Base-by-base conservation (phyloP, 2,888 invertebrate species). In the Eucera pruinosa region DNA sequence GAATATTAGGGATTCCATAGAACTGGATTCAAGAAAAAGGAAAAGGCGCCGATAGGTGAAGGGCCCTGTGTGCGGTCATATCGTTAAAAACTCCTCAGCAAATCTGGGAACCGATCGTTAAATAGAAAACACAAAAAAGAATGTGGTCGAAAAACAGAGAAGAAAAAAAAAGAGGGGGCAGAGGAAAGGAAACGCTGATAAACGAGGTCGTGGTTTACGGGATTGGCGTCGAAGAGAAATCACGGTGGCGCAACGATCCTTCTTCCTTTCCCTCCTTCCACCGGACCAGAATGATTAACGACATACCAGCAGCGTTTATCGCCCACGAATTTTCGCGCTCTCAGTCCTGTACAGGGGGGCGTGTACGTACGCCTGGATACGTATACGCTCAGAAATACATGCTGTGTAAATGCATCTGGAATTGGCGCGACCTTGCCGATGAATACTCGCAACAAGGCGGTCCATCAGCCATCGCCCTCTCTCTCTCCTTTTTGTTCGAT, bases 341-440 rank as follows among this genome's bases (percentile, higher is more conserved):
- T 79, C 80, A 66, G 84, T 82, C 67, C 80, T 83, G 71, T 83
- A 84, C 81, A 81, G 78, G 80, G 72, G 50, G 20, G 6, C 78
- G 73, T 62, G 78, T 80, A 80, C 75, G 77, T 68, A 80, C 47
- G 74, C 69, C 62, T 73, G 75, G 58, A 80, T 80, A 78, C 68
- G 70, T 71, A 74, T 62, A 57, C 69, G 82, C 66, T 69, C 50
- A 69, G 67, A 78, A 71, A 75, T 75, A 74, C 70, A 71, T 76
- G 77, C 77, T 78, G 80, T 83, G 82, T 86, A 87, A 89, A 89
- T 88, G 87, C 87, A 87, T 88, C 76, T 86, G 88, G 87, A 89
- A 86, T 88, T 80, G 83, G 70, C 85, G 85, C 82, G 77, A 78
- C 70, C 78, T 74, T 71, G 78, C 83, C 81, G 80, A 83, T 80